Evolutionary conservation across 1,140 invertebrate genomes (phyloP), one percentile per base, ranked within the genome.

Genomic region (Meteorus sp.): DNA sequence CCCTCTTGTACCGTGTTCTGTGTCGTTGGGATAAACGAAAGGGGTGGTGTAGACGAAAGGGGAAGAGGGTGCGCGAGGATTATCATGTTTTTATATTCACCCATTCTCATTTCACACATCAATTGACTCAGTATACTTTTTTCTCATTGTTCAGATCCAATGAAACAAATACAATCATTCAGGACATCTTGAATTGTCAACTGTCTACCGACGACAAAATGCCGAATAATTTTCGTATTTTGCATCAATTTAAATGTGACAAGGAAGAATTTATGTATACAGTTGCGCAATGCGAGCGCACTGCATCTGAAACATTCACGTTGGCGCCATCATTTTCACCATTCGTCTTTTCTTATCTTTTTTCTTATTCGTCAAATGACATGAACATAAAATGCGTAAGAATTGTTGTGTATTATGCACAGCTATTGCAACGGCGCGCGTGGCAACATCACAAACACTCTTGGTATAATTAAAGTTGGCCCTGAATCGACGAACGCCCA

Each of bases 61-160:
- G n/a, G n/a, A n/a, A n/a, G n/a, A n/a, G n/a, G n/a, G n/a, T 67
- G 72, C 67, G 61, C 71, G 58, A 67, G 71, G 67, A 62, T 60
- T 60, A 67, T 67, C 62, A 62, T 41, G 9, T 31, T 31, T 9
- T 31, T 31, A n/a, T 39, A 13, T 5, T 5, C 37, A n/a, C 6
- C 5, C 39, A 15, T 19, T 19, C 13, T 31, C 29, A 39, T 39
- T 39, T 39, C 15, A n/a, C 15, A 0, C 15, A 39, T 13, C 2
- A 5, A 13, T 13, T 39, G 4, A 39, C 15, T 39, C 15, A n/a
- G 37, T 13, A n/a, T n/a, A n/a, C n/a, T n/a, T n/a, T n/a, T n/a
- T n/a, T n/a, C n/a, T n/a, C n/a, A n/a, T n/a, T n/a, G n/a, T n/a
- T n/a, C n/a, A n/a, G n/a, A n/a, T n/a, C n/a, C n/a, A n/a, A n/a